Percentiles rank a stretch among this genome's conserved stretches.
phyloP scores from a whole-genome alignment of 1,140 invertebrate species.

The Calosoma granatense region DNA sequence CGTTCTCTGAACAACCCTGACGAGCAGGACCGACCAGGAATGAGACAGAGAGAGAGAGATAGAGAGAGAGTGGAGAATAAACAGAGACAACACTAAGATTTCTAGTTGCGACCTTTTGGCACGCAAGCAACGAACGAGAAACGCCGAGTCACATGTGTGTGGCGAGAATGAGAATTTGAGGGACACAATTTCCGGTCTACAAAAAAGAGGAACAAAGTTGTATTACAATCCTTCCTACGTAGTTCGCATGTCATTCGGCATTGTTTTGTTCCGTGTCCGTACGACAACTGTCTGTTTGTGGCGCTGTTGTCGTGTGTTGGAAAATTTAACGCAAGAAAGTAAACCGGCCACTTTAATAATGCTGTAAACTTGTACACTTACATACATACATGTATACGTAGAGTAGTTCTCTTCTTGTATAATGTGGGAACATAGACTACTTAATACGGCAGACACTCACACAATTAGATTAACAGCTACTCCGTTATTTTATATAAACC shows the following conservation, averaged over 20 bases:
- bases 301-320: no score
- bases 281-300: no score
- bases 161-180: conserved; percentile 4
- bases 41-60: background rate
- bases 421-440: no score
- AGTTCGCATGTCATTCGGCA: conserved; percentile 4
- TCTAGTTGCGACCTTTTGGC: no score
- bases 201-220: background rate
- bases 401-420: no score
- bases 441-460: no score
- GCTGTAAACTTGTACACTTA: background rate
- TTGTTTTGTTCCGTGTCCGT: no score
- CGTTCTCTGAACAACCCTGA: background rate
- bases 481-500: no score
- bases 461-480: no score
- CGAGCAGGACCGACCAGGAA: background rate
- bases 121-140: no score
- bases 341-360: background rate
- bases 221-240: background rate
- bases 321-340: background rate
- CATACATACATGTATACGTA: no score
- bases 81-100: background rate
- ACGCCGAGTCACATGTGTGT: conserved; percentile 3
- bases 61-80: background rate
- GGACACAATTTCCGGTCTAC: background rate